Evolutionary conservation across 92 coral and sea anemone species (phyloP).

Genomic region (Heliopora coerulea): DNA sequence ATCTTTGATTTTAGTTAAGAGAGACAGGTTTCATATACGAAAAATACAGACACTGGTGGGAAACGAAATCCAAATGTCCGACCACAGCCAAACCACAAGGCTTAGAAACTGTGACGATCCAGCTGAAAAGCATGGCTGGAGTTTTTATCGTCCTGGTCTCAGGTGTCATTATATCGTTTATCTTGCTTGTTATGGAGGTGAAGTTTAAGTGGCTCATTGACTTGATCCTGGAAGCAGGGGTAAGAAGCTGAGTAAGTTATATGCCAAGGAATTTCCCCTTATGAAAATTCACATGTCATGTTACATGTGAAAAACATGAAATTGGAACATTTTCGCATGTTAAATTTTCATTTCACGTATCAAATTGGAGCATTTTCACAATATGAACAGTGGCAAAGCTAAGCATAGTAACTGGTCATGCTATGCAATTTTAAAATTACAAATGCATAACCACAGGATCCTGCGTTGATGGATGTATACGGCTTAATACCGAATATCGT

Average conservation of each 20-base stretch:
- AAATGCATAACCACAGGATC: no score
- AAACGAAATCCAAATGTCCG: constrained; percentile 74
- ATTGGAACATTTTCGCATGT: no score
- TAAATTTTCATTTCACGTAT: no score
- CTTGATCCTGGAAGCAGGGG: constrained; percentile 34
- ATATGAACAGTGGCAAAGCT: no score
- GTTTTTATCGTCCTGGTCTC: constrained; percentile 84
- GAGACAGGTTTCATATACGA: constrained; percentile 76
- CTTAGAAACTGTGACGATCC: constrained; percentile 67
- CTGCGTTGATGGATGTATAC: no score
- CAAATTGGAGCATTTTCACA: no score
- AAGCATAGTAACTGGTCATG: no score
- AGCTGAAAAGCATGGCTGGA: constrained; percentile 90
- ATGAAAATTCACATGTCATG: no score
- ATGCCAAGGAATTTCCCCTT: no score
- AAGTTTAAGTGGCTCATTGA: constrained; percentile 81
- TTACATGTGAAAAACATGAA: no score
- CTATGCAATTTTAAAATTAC: no score
- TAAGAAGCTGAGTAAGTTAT: constrained; percentile 11
- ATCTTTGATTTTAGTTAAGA: constrained; percentile 54
- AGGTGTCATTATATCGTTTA: constrained; percentile 66
- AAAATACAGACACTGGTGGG: constrained; percentile 81
- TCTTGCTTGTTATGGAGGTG: constrained; percentile 76
- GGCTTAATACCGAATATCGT: no score
- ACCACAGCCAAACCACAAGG: constrained; percentile 49